Conservation (phyloP, 64 coral and sea anemone genomes). For the Platygyra sinensis region DNA sequence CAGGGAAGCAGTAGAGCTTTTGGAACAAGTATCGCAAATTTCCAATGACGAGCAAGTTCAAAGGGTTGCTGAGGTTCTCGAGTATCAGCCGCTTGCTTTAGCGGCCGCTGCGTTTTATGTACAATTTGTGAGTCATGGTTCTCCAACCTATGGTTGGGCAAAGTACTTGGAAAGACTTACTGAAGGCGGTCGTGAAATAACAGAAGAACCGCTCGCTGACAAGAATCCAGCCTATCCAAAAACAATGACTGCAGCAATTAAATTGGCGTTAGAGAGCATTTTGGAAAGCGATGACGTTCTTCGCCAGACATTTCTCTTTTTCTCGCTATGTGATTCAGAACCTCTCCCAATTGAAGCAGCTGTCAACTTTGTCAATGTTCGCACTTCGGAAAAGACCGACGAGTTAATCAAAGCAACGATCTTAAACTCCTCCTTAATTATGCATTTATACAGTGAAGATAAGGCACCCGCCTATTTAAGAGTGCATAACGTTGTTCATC, state of each 20-base stretch:
- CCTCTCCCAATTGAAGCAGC: background rate
- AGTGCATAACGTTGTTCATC: background rate
- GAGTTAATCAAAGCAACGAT: background rate
- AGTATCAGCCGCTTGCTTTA: conserved; percentile 33
- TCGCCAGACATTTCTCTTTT: background rate
- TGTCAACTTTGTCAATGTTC: background rate
- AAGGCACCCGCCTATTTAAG: background rate
- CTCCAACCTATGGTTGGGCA: conserved; percentile 8
- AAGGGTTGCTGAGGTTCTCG: conserved; percentile 9
- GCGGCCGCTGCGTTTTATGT: conserved; percentile 43
- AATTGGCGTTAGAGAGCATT: background rate
- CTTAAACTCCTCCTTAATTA: background rate
- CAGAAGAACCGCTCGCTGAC: background rate
- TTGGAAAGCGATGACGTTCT: background rate
- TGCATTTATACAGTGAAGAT: background rate
- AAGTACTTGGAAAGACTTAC: conserved; percentile 39
- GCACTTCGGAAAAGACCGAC: background rate
- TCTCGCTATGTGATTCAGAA: background rate
- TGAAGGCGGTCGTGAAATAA: conserved; percentile 30
- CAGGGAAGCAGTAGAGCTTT: background rate
- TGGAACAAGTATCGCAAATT: background rate
- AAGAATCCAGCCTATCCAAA: background rate
- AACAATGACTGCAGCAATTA: conserved; percentile 5
- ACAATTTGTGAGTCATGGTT: background rate
- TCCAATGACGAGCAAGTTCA: background rate